phyloP scores from a whole-genome alignment of 2,888 invertebrate genomes.

The Zygogramma bicolorata region DNA sequence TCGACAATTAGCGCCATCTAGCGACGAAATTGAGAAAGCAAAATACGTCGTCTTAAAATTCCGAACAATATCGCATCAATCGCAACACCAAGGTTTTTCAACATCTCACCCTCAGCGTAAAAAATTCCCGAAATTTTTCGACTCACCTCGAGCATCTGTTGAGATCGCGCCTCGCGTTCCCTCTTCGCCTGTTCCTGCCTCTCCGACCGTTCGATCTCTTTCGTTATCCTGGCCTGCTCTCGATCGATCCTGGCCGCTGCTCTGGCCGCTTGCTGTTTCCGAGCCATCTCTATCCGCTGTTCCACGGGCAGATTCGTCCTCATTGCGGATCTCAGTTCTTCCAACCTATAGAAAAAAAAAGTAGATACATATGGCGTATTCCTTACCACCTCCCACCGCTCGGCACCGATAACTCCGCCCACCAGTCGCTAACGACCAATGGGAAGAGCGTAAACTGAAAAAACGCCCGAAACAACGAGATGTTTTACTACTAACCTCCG shows the following conservation, averaged over 20 bases:
- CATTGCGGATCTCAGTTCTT: slow-evolving; percentile 76
- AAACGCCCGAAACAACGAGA: too few relatives aligned
- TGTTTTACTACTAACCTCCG: slow-evolving; percentile 70
- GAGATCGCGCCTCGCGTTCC: slow-evolving; percentile 84
- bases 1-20: too few relatives aligned
- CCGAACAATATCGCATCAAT: too few relatives aligned
- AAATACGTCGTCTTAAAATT: too few relatives aligned
- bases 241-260: slow-evolving; percentile 82
- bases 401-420: neutral
- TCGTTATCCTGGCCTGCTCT: slow-evolving; percentile 75
- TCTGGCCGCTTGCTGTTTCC: slow-evolving; percentile 78
- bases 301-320: slow-evolving; percentile 77
- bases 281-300: slow-evolving; percentile 81
- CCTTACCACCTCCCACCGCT: neutral
- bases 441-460: neutral
- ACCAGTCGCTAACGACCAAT: neutral
- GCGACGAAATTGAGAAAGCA: too few relatives aligned
- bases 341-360: slow-evolving; percentile 68
- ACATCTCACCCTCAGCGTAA: neutral
- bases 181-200: slow-evolving; percentile 86
- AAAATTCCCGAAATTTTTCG: neutral
- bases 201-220: slow-evolving; percentile 83
- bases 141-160: slow-evolving; percentile 88
- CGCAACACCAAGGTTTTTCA: too few relatives aligned
- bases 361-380: neutral